Percentiles rank a stretch among this genome's conserved stretches.
phyloP scores from a whole-genome alignment of 1,140 invertebrate genomes.

The Bombus turneri region DNA sequence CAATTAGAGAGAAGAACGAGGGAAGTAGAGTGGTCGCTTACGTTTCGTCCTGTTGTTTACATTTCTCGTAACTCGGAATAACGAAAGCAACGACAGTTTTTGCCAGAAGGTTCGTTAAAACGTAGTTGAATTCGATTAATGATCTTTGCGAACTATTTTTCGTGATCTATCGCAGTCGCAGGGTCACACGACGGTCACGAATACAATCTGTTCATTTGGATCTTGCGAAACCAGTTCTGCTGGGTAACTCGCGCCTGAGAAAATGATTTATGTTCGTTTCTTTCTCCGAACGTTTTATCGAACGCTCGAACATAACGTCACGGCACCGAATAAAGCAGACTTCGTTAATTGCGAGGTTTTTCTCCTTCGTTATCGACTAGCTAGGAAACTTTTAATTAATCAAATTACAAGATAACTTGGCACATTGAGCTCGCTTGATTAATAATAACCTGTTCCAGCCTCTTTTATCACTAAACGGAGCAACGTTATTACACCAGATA shows the following conservation, averaged over 20 bases:
- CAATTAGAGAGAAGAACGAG: neutral
- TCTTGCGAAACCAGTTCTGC: neutral
- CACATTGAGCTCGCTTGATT: neutral
- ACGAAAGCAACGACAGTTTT: neutral
- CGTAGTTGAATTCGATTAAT: no score
- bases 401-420: neutral
- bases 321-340: neutral
- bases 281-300: neutral
- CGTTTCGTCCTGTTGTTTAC: neutral
- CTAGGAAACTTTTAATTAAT: constrained; percentile 39
- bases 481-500: neutral
- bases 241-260: neutral
- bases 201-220: neutral
- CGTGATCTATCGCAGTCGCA: neutral
- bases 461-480: neutral
- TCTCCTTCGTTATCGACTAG: neutral
- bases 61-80: neutral
- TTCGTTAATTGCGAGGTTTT: constrained; percentile 13
- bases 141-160: no score
- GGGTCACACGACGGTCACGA: neutral
- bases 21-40: neutral
- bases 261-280: neutral
- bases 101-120: neutral
- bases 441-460: constrained; percentile 6
- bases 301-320: neutral